Evolutionary conservation across 2,888 invertebrate genomes (phyloP).

Genomic region (Pseudoips prasinana): DNA sequence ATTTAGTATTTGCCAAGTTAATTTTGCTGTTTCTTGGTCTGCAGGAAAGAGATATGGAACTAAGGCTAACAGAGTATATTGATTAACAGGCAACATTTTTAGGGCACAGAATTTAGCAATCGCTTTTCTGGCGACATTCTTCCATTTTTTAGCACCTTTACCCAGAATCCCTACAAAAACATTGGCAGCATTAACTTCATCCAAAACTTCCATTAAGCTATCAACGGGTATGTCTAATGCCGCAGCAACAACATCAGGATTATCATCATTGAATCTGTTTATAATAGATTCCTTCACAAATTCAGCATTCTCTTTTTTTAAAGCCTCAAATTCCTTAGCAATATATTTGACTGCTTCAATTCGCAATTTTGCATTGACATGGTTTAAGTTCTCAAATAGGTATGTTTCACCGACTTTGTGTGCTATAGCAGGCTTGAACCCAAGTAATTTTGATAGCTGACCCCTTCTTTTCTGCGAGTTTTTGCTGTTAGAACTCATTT

Average conservation of each 20-base stretch:
- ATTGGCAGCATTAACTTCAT: constrained; percentile 64
- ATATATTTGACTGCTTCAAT: constrained; percentile 85
- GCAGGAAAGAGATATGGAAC: constrained; percentile 84
- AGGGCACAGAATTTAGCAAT: constrained; percentile 73
- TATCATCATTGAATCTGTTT: constrained; percentile 86
- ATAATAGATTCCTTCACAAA: constrained; percentile 84
- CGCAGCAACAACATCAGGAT: constrained; percentile 82
- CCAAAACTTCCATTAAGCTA: constrained; percentile 63
- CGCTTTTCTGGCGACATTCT: constrained; percentile 57
- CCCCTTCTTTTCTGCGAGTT: constrained; percentile 46
- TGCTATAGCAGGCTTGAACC: constrained; percentile 79
- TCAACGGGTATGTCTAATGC: constrained; percentile 70
- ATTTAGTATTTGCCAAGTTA: constrained; percentile 56
- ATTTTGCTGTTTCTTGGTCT: constrained; percentile 48
- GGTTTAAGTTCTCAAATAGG: constrained; percentile 87
- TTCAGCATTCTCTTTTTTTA: constrained; percentile 78
- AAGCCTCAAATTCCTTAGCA: constrained; percentile 71
- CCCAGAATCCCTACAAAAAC: constrained; percentile 76
- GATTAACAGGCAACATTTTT: constrained; percentile 71
- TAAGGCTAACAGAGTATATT: constrained; percentile 80
- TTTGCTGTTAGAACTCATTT: constrained; percentile 64
- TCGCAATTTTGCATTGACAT: constrained; percentile 85
- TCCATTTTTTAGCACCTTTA: constrained; percentile 65
- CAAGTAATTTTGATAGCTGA: constrained; percentile 68
- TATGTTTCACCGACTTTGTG: constrained; percentile 76